phyloP scores from a whole-genome alignment of 2,888 invertebrate genomes.

The Leptopilina syphax region DNA sequence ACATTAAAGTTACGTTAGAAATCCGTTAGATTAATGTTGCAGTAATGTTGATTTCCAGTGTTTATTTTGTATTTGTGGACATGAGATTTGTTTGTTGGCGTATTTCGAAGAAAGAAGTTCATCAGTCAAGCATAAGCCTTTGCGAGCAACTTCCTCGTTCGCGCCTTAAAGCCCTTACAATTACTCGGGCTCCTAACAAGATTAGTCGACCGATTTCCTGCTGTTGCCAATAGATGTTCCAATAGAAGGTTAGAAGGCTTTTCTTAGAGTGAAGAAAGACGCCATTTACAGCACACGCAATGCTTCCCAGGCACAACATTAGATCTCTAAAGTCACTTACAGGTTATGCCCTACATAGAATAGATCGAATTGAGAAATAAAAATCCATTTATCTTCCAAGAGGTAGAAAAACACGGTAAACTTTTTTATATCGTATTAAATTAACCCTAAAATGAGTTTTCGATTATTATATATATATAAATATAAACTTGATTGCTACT shows the following conservation, averaged over 20 bases:
- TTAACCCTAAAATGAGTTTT: too few species aligned
- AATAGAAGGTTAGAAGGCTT: constrained; percentile 20
- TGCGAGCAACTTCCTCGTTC: constrained; percentile 15
- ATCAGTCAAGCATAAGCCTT: constrained; percentile 25
- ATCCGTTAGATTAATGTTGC: too few species aligned
- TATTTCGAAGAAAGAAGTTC: not conserved
- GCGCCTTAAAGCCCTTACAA: constrained; percentile 34
- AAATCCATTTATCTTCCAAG: too few species aligned
- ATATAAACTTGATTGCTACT: too few species aligned
- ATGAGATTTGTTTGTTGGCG: not conserved
- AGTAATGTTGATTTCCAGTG: too few species aligned
- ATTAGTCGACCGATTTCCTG: constrained; percentile 37
- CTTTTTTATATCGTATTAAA: too few species aligned
- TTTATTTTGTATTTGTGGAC: not conserved
- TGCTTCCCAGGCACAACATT: not conserved
- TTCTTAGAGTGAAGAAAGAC: constrained; percentile 15
- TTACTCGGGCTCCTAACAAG: constrained; percentile 36
- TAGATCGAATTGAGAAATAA: too few species aligned
- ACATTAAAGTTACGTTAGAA: too few species aligned
- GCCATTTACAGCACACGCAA: constrained; percentile 6
- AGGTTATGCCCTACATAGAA: too few species aligned
- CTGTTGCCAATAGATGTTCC: constrained; percentile 24
- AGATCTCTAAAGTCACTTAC: too few species aligned
- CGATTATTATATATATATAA: too few species aligned
- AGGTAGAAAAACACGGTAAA: too few species aligned